These are phyloP conservation scores for Pycnomerus fuliginosus DNA, from an alignment of 2,888 invertebrate genomes.

Conservation along the genomic window DNA sequence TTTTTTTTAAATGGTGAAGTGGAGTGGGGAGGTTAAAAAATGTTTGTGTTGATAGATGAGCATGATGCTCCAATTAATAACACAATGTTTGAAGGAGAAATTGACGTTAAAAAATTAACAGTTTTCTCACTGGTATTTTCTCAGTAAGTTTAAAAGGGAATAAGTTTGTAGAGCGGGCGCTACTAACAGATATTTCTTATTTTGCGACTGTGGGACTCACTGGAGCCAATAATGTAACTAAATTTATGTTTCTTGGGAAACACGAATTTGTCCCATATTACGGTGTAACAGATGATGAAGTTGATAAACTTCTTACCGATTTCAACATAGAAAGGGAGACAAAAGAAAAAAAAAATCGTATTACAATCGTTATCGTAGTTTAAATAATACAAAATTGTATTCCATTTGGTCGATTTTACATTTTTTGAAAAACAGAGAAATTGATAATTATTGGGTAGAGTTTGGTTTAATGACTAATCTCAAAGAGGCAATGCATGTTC, in stretches of 20 bases:
- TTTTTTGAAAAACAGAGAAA: not conserved
- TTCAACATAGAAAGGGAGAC: no score
- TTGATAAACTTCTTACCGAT: no score
- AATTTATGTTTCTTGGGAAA: not conserved
- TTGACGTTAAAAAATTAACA: no score
- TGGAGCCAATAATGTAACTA: not conserved
- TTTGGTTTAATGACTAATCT: not conserved
- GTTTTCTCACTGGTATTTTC: not conserved
- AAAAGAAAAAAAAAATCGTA: no score
- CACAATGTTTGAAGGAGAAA: not conserved
- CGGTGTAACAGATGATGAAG: no score
- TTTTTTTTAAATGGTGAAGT: no score
- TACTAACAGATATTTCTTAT: not conserved
- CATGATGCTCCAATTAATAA: slow-evolving; percentile 1
- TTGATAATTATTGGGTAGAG: not conserved
- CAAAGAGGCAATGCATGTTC: not conserved
- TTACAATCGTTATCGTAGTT: no score
- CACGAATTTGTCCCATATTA: no score
- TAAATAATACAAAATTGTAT: not conserved
- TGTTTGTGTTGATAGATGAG: not conserved
- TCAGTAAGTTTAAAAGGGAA: not conserved
- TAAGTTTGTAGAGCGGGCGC: not conserved
- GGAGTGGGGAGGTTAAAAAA: no score
- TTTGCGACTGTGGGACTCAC: not conserved
- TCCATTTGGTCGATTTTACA: not conserved